Base-by-base conservation (phyloP, 2,888 invertebrate genomes). In the Phanerotoma sp. region DNA sequence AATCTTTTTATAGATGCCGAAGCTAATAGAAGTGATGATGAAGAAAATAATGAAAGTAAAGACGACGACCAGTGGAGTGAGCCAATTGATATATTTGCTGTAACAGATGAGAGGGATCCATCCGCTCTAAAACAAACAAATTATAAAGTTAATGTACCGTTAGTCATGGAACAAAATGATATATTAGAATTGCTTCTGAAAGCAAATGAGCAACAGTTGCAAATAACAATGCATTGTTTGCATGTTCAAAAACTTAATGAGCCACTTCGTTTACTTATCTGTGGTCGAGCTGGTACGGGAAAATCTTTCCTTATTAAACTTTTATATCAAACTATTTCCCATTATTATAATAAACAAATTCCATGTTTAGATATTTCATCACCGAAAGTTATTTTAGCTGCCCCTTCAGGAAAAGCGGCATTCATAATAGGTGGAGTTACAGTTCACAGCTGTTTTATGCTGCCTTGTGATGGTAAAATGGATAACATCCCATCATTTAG, bases 401-500 rank as follows among this genome's bases (percentile, higher is more conserved):
- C 42, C 9, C 25, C 42, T 4, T 6, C 22, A 16, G 51, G 51
- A 0, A 42, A 42, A 25, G 44, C 44, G 7, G 51, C 51, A n/a
- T 32, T 28, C 32, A 13, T 50, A 3, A 50, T 50, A 6, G 16
- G n/a, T 3, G 51, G 51, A 10, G 33, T 25, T 1, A 51, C 51
- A 3, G 11, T 42, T 10, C 51, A 51, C 4, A 42, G 42, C 22
- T 22, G 44, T 33, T 35, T 51, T 16, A 13, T 3, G 6, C 22
- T 51, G 4, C 32, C 51, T 4, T 15, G 5, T 1, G 35, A 35
- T 6, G 9, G 16, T 3, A 15, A 2, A 13, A 15, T 3, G 3
- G 3, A 3, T 1, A 35, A 35, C 11, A 11, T 35, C 1, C 3
- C 35, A 11, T 3, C 35, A 3, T 35, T 35, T 3, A 35, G 35